Conservation (phyloP, 2,113 vertebrate species). For the Ciconia maguari region DNA sequence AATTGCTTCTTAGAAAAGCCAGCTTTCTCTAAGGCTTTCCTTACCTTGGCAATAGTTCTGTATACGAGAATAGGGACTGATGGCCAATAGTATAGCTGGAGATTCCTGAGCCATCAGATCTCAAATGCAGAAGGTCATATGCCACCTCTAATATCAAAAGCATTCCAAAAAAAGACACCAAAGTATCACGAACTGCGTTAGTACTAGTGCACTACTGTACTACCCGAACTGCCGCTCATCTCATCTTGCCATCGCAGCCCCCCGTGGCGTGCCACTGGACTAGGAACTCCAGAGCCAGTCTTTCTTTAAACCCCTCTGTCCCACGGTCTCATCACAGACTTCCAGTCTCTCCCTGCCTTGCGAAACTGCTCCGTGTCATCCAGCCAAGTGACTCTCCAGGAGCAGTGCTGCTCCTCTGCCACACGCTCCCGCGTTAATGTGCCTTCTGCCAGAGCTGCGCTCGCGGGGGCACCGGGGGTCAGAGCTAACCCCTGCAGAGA, state of each 20-base stretch:
- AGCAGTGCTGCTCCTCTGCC: neutral
- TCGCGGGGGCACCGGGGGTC: neutral
- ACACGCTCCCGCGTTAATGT: neutral
- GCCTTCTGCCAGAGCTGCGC: neutral
- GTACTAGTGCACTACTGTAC: neutral
- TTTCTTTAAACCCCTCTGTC: neutral
- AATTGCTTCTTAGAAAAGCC: neutral
- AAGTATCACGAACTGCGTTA: neutral
- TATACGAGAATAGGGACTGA: neutral
- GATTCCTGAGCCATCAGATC: conserved; percentile 9
- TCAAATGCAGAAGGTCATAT: conserved; percentile 31
- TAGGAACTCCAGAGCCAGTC: neutral
- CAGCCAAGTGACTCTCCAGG: neutral
- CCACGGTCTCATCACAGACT: neutral
- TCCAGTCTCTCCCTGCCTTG: neutral
- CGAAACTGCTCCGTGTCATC: neutral
- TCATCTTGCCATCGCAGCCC: conserved; percentile 1
- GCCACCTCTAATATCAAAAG: conserved; percentile 34
- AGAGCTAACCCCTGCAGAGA: neutral
- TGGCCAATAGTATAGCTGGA: neutral
- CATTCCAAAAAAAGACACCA: conserved; percentile 56
- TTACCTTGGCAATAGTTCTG: neutral
- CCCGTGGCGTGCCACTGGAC: neutral
- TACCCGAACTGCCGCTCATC: neutral
- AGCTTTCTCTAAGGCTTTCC: neutral